Evolutionary conservation across 2,113 vertebrate genomes (phyloP), one percentile per base, ranked within the genome.

Genomic region (Vidua chalybeata): DNA sequence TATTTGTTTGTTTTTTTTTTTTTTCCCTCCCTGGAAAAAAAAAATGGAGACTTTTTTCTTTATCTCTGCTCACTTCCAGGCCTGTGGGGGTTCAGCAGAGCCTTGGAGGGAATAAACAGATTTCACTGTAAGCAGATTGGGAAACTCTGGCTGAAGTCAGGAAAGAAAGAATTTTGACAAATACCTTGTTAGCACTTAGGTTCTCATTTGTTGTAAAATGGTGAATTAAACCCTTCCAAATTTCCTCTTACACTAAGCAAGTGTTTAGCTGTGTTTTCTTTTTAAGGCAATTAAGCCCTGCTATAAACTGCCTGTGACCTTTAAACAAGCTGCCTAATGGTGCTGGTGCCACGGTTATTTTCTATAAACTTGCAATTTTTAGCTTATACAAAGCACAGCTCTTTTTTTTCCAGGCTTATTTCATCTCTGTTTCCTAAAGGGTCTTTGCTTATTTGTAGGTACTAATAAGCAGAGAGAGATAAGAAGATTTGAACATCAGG

Each of bases 271-370:
- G n/a, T 67, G 23, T 64, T 80, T 92, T 89, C 83, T 88, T 85
- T 93, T 94, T 45, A 69, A 94, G 88, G 90, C 75, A 91, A 88
- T 95, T 96, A 96, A 96, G 26, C 28, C 56, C 55, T 69, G 3
- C 84, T 81, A 6, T 84, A 96, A 95, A 96, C 67, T 90, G 95
- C 51, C 67, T 83, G 87, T 87, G 90, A 90, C 94, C 94, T 95
- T 96, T 96, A 79, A 95, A 95, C 78, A 87, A 93, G 69, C 94
- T 94, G 84, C n/a, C 3, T 74, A 61, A 56, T 88, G 78, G 9
- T 75, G 88, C 74, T 87, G 89, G 13, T 89, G 91, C 91, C 55
- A 26, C 2, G 0, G 35, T 67, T 87, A 33, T 85, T 94, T 95
- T 33, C 78, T 85, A 12, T 58, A 76, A 76, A 87, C 66, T 69